Base-by-base conservation (phyloP, 2,888 invertebrate genomes). In the Suillia variegata region DNA sequence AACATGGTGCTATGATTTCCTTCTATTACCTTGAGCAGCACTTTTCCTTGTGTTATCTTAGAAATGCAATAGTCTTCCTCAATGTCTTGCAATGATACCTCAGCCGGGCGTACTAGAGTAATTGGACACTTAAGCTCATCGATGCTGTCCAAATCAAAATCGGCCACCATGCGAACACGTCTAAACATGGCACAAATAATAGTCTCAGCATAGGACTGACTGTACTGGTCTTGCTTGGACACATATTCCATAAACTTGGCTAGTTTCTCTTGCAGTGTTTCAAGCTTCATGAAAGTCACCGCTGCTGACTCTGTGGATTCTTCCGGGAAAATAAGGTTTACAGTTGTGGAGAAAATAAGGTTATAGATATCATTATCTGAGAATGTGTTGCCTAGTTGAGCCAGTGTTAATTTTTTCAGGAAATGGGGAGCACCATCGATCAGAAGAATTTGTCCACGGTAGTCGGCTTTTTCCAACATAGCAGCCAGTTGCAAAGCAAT, bases 361-460 rank as follows among this genome's bases (percentile, higher is more conserved):
- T 77, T 73, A 54, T 80, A 76, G 6, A 82, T 62, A 54, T 76
- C 71, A 18, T 71, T 72, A 33, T 82, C 81, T 0, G 66, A 60
- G 58, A 73, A 75, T 13, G 70, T 38, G 2, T 73, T 64, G 17
- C 71, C 73, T 17, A 82, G 60, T 42, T 78, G 77, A 2, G 78
- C 73, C 8, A 70, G 62, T 0, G 76, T 73, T 17, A 81, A 58
- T 62, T 84, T 82, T 73, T 87, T 86, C 17, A 93, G 82, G 73
- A 88, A 87, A 33, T 88, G 86, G 0, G 92, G 93, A 0, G 91
- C 85, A 13, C 96, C 95, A 77, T 97, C 97, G 51, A 98, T 84
- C 13, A 94, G 85, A 70, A 90, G 83, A 1, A 92, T 70, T 45
- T 85, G 84, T 2, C 91, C 92, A 13, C 75, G 82, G 55, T 84